phyloP scores from a whole-genome alignment of 2,797 vertebrate genomes.

The Diceros bicornis region DNA sequence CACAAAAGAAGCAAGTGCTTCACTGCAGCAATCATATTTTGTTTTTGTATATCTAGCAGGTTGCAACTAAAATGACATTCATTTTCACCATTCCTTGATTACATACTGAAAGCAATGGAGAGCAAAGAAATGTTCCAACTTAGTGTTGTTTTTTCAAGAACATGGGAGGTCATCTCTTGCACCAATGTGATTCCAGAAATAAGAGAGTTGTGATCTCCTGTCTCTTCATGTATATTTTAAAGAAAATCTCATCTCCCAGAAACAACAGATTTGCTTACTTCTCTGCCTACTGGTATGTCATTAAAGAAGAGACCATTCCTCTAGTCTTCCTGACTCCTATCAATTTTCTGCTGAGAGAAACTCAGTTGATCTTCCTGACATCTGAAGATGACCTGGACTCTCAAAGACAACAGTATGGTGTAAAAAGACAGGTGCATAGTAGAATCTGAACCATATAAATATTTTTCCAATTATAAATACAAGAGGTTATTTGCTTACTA shows the following conservation, averaged over 20 bases:
- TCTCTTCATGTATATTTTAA: background rate
- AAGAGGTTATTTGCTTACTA: background rate
- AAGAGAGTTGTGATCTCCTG: background rate
- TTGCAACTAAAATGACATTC: background rate
- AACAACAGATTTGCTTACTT: constrained; percentile 12
- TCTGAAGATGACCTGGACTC: background rate
- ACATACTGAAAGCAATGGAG: background rate
- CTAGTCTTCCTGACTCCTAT: background rate
- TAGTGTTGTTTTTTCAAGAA: background rate
- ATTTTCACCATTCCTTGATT: background rate
- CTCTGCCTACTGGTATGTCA: background rate
- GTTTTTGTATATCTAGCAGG: background rate
- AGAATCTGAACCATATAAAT: background rate
- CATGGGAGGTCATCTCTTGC: background rate
- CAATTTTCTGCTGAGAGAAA: background rate
- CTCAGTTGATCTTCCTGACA: background rate
- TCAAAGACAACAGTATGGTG: background rate
- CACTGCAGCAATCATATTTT: background rate
- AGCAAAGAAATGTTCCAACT: background rate
- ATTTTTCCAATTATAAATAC: constrained; percentile 31
- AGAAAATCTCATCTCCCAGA: background rate
- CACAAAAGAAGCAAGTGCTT: background rate
- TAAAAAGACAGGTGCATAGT: background rate
- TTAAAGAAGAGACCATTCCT: background rate
- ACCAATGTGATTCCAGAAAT: background rate